Percentiles rank a stretch among this genome's conserved stretches.
These are phyloP conservation scores for Porites lobata DNA, from an alignment of 92 coral and sea anemone species.

Conservation along the genomic window DNA sequence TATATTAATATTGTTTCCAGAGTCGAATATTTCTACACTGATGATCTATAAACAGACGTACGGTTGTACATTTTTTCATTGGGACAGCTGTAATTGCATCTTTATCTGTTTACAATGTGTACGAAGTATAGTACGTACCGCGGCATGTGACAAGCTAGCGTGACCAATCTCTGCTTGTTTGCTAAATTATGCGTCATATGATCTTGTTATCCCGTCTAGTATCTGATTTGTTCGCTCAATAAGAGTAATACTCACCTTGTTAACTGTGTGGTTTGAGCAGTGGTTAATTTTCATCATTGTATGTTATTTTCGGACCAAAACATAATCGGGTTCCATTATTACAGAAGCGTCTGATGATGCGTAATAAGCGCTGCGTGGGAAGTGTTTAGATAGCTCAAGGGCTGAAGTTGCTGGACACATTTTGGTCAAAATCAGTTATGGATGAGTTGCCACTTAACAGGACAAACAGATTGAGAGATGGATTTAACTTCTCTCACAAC, in stretches of 20 bases:
- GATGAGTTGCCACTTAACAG: background rate
- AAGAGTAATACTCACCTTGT: background rate
- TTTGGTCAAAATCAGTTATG: background rate
- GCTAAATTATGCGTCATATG: background rate
- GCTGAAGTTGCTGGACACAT: background rate
- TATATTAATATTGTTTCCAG: slow-evolving; percentile 17
- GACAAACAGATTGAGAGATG: background rate
- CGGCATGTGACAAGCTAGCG: slow-evolving; percentile 13
- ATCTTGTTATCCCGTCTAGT: slow-evolving; percentile 18
- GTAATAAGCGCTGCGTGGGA: too few relatives aligned
- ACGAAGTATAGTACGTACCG: slow-evolving; percentile 10
- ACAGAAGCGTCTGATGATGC: too few relatives aligned
- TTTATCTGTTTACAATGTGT: slow-evolving; percentile 11
- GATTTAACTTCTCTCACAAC: background rate
- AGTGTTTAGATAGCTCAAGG: too few relatives aligned
- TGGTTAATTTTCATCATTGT: too few relatives aligned
- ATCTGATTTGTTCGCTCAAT: slow-evolving; percentile 17
- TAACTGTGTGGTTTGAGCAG: too few relatives aligned
- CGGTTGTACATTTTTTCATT: slow-evolving; percentile 12
- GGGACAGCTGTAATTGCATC: slow-evolving; percentile 19
- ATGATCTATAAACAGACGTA: slow-evolving; percentile 29
- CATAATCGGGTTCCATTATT: too few relatives aligned
- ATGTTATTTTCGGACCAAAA: too few relatives aligned
- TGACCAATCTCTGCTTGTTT: background rate
- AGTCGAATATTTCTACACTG: slow-evolving; percentile 31